Evolutionary conservation across 2,888 invertebrate species (phyloP), one percentile per base, ranked within the genome.

Genomic region (Noctua pronuba): DNA sequence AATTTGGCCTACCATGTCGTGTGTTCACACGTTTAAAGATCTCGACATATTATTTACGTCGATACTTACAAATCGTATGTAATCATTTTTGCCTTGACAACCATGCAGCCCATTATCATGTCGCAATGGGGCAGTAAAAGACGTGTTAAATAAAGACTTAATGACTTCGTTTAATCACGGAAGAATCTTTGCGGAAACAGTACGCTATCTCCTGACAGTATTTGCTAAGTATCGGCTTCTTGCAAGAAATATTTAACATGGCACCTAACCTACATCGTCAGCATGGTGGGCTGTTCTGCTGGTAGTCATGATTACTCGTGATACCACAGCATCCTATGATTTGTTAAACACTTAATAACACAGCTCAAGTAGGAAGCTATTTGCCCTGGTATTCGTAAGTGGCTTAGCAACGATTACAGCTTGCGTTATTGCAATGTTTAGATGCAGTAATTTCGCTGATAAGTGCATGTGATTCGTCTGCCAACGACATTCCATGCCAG

Each of bases 21-120:
- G 65, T 73, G 71, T 81, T 81, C 79, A 73, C 80, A 85, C 60
- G 77, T 72, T 78, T 67, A 66, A 70, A 49, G 66, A 70, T 64
- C 64, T 83, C 73, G 38, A 72, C 83, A 71, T 73, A 82, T 55
- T 80, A 72, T 81, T 83, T 67, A 82, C 71, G 64, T 77, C 69
- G 55, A 86, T 86, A 74, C 69, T 69, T 44, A 58, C 66, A 67
- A 77, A 70, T 72, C 16, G 28, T 58, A 24, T 65, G 16, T 75
- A 75, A 77, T 73, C 55, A 68, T 64, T 64, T 75, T 65, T 70
- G 41, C 74, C 74, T 77, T 70, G 71, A 75, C 73, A 66, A 71
- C 77, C 10, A 73, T 73, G 65, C 64, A n/a, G 16, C n/a, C 24
- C 58, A 79, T 72, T 82, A 79, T 65, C 24, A 46, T 18, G 24